Evolutionary conservation across 2,888 invertebrate species (phyloP).

Genomic region (Spisula solida): DNA sequence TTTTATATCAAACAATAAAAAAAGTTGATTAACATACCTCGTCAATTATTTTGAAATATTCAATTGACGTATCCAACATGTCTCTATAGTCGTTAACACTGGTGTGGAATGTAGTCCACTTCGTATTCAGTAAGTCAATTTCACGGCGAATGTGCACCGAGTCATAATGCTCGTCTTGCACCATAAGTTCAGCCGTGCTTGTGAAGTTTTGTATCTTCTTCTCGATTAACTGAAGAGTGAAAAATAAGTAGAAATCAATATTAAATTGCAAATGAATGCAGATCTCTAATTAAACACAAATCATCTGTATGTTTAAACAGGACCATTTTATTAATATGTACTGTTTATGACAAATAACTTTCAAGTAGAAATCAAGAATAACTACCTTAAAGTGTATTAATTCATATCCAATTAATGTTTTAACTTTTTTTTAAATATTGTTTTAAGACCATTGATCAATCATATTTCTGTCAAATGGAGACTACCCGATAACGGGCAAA

Average conservation of each 20-base stretch:
- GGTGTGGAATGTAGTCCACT: slow-evolving; percentile 91
- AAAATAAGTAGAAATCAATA: slow-evolving; percentile 15
- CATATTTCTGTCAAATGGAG: no score
- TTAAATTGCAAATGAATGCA: no score
- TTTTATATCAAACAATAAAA: no score
- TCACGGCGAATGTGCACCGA: slow-evolving; percentile 90
- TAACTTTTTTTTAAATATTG: no score
- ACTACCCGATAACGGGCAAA: no score
- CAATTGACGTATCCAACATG: slow-evolving; percentile 91
- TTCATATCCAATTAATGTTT: no score
- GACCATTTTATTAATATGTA: slow-evolving; percentile 29
- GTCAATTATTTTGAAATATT: slow-evolving; percentile 92
- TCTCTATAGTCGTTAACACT: slow-evolving; percentile 91
- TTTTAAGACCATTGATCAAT: no score
- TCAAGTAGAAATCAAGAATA: no score
- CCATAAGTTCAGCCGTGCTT: slow-evolving; percentile 90
- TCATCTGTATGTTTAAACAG: no score
- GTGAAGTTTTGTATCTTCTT: slow-evolving; percentile 92
- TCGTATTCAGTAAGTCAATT: slow-evolving; percentile 89
- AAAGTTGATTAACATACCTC: slow-evolving; percentile 88
- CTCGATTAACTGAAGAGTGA: slow-evolving; percentile 90
- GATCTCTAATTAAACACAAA: no score
- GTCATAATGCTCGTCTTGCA: slow-evolving; percentile 87
- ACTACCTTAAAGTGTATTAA: no score
- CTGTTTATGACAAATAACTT: no score